phyloP scores from a whole-genome alignment of 2,797 vertebrate genomes.

The Halcyon chelicuti region DNA sequence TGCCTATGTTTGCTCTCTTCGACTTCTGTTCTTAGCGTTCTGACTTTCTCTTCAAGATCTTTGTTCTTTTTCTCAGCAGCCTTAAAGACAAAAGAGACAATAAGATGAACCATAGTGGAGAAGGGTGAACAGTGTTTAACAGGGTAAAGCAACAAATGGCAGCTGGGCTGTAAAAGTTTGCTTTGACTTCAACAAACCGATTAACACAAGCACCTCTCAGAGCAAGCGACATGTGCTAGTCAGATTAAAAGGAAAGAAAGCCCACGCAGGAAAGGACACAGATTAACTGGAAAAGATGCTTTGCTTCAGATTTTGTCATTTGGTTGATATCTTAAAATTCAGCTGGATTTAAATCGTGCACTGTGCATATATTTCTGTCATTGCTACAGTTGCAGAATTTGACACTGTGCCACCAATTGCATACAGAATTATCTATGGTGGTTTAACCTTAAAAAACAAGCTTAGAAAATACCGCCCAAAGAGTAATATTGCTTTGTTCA shows the following conservation, averaged over 20 bases:
- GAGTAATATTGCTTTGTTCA: not conserved
- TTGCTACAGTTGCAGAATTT: slow-evolving; percentile 1
- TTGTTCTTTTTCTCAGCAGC: slow-evolving; percentile 89
- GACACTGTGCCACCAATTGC: not conserved
- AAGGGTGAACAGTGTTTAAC: not conserved
- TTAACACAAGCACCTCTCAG: not conserved
- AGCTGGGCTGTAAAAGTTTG: not conserved
- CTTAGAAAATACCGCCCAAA: not conserved
- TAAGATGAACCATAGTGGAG: not conserved
- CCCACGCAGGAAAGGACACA: not conserved
- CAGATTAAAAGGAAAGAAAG: not conserved
- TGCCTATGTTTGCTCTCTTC: slow-evolving; percentile 91
- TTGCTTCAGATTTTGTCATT: slow-evolving; percentile 47
- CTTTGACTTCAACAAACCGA: not conserved
- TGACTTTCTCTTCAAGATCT: slow-evolving; percentile 88
- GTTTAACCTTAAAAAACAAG: slow-evolving; percentile 32
- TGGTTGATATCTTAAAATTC: slow-evolving; percentile 24
- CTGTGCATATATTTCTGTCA: slow-evolving; percentile 41
- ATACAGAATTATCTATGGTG: slow-evolving; percentile 3
- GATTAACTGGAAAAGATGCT: slow-evolving; percentile 54
- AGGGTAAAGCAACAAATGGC: not conserved
- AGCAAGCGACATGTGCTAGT: not conserved
- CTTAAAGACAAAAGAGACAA: slow-evolving; percentile 77
- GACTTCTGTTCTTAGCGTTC: slow-evolving; percentile 85
- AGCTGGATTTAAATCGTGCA: slow-evolving; percentile 14